Percentiles rank a stretch among this genome's conserved stretches.
These are phyloP conservation scores for Campylomormyrus tamandua DNA, from an alignment of 2,113 vertebrate species.

Conservation along the genomic window DNA sequence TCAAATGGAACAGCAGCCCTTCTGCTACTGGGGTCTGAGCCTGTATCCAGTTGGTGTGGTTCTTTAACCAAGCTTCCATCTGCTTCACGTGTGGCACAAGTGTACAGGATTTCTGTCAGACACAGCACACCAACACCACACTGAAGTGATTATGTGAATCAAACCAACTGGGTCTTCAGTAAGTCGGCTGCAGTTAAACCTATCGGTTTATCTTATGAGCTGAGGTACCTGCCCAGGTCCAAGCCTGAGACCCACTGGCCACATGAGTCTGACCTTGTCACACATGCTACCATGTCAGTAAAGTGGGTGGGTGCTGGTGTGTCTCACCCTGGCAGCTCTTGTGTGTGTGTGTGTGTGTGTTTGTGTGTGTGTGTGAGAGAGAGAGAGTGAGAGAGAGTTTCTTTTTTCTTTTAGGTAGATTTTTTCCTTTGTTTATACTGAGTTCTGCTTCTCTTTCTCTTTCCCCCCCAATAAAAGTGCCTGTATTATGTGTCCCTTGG, in stretches of 20 bases:
- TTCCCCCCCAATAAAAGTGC: not conserved
- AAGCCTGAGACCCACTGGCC: not conserved
- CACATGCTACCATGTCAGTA: not conserved
- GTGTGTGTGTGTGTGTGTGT: no score
- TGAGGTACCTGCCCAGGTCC: not conserved
- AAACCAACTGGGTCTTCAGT: not conserved
- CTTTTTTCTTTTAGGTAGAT: no score
- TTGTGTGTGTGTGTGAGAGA: no score
- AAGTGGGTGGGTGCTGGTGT: not conserved
- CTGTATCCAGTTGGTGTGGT: not conserved
- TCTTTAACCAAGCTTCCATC: not conserved
- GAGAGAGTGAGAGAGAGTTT: no score
- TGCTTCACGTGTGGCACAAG: not conserved
- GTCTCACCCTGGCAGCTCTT: not conserved
- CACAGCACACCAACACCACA: not conserved
- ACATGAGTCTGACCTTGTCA: not conserved
- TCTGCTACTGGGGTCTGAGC: not conserved
- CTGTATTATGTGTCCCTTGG: not conserved
- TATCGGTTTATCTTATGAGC: not conserved
- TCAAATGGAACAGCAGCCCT: not conserved
- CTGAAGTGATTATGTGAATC: not conserved
- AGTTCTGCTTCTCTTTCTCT: not conserved
- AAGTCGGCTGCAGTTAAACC: not conserved
- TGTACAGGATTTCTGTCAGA: not conserved
- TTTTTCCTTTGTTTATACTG: not conserved